Percentiles rank a stretch among this genome's conserved stretches.
Evolutionary conservation across 2,113 vertebrate genomes (phyloP).

Genomic region (Ellobius talpinus): DNA sequence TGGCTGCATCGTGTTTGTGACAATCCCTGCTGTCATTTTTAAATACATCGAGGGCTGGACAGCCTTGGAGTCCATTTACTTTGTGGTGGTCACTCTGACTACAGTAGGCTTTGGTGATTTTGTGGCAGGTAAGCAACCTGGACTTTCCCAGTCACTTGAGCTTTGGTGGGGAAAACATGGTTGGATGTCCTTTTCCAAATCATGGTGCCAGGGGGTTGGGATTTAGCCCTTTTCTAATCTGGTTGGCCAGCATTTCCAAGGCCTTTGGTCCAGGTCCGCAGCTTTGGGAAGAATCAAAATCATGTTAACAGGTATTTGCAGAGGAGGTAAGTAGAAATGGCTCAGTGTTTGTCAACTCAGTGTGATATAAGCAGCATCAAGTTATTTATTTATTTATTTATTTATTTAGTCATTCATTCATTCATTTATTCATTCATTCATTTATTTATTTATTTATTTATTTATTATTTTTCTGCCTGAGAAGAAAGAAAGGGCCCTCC

Average conservation of each 20-base stretch:
- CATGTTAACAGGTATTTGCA: not conserved
- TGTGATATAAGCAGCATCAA: constrained; percentile 16
- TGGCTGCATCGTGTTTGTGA: constrained; percentile 97
- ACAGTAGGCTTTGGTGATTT: constrained; percentile 99
- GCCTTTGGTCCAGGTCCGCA: not conserved
- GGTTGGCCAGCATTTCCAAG: not conserved
- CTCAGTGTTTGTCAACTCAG: not conserved
- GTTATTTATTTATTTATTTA: not conserved
- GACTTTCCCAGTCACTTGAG: not conserved
- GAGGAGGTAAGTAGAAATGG: not conserved
- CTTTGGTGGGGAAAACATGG: not conserved
- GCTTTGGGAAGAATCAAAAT: not conserved
- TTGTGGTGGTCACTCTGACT: constrained; percentile 98
- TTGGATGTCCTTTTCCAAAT: constrained; percentile 2
- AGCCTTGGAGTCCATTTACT: constrained; percentile 96
- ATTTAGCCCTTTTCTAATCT: not conserved
- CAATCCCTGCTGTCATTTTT: constrained; percentile 97
- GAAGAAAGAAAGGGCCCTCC: not conserved
- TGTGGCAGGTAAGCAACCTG: constrained; percentile 93
- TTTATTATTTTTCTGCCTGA: not conserved
- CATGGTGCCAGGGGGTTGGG: not conserved
- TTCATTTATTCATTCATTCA: not conserved
- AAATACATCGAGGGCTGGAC: constrained; percentile 97
- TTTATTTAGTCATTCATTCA: not conserved
- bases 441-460: no score